These are phyloP conservation scores for Ammodytes dubius DNA, from an alignment of 2,113 vertebrate genomes.

Conservation along the genomic window DNA sequence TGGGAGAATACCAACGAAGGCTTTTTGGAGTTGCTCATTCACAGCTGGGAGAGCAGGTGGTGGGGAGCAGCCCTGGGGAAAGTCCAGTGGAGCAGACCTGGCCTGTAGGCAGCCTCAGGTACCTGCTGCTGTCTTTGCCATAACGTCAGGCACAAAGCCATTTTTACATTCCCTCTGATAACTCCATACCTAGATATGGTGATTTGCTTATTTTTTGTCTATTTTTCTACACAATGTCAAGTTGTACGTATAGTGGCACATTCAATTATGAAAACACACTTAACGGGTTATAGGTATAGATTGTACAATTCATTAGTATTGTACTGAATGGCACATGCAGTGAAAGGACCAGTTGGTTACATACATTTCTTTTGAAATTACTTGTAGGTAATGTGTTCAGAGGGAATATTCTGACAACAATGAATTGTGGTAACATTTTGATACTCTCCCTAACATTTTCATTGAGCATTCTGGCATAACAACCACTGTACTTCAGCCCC, in stretches of 20 bases:
- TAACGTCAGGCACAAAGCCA: constrained; percentile 35
- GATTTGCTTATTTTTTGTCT: constrained; percentile 1
- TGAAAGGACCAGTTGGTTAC: neutral
- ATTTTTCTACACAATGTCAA: neutral
- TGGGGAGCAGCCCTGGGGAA: constrained; percentile 51
- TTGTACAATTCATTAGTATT: neutral
- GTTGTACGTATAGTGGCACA: neutral
- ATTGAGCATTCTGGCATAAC: neutral
- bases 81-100: constrained; percentile 62
- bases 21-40: constrained; percentile 65
- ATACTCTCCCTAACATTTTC: neutral
- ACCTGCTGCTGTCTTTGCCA: constrained; percentile 34
- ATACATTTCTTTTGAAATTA: too few species aligned
- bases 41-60: constrained; percentile 77
- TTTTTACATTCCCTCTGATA: constrained; percentile 38
- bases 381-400: too few species aligned
- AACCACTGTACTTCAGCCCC: neutral
- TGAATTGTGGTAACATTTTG: too few species aligned
- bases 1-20: constrained; percentile 53
- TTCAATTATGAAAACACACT: neutral
- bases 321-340: neutral
- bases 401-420: too few species aligned
- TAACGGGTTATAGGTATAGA: neutral
- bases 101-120: constrained; percentile 68
- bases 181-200: constrained; percentile 7